Base-by-base conservation (phyloP, 2,113 vertebrate species). In the Piliocolobus tephrosceles region DNA sequence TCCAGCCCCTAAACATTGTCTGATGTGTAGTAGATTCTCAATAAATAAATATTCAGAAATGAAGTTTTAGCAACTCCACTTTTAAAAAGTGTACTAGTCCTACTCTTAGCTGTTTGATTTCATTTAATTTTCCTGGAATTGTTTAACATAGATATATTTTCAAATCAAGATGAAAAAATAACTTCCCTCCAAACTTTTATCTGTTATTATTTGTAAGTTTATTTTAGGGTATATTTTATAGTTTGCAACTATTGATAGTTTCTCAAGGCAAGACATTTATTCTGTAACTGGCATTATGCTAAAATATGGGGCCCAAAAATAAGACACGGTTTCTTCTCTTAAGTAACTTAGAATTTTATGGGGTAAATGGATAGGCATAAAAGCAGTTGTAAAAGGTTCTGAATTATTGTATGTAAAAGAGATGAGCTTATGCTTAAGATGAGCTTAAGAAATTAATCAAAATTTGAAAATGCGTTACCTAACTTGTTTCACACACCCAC, bases 91-190 rank as follows among this genome's bases (percentile, higher is more conserved):
- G 9, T 95, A 18, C 76, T 70, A 81, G 50, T 76, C 70, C 25
- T 40, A 2, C 5, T 93, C 50, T 47, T 75, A 38, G 32, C 72
- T 86, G 2, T 84, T 78, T 32, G 75, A 47, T 30, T 78, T 76
- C 17, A 14, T 30, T 97, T 73, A 12, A 30, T 92, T 91, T 97
- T 89, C 4, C 17, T 68, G 8, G 9, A 86, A 30, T 75, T 89
- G 3, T 78, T 80, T 90, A 18, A 20, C 83, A 92, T 40, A 85
- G 45, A 86, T 20, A 35, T 85, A 73, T 90, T 96, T 95, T 97
- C 40, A 92, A 40, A 35, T 86, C 35, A 91, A 76, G 5, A 70
- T 88, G 0, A 61, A 91, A 96, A 47, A 82, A 40, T 17, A 80
- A 17, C 40, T 89, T 70, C 17, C 6, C 16, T 95, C 83, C 7